Evolutionary conservation across 2,797 vertebrate genomes (phyloP), one percentile per base, ranked within the genome.

Genomic region (Rhinichthys osculus): DNA sequence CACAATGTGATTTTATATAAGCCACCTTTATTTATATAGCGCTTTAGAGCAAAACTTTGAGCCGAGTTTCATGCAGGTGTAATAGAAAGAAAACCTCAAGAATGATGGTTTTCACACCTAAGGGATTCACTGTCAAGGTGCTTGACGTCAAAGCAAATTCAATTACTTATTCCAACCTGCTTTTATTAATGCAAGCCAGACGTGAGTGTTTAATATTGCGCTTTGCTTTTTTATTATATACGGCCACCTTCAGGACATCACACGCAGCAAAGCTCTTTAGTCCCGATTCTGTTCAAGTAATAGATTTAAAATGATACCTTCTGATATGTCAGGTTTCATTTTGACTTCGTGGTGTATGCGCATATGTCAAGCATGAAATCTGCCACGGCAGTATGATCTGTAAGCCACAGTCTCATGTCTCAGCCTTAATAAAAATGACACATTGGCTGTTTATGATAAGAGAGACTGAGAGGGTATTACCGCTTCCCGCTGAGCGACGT

Each of bases 161-260:
- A 86, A 82, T 85, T 77, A 86, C 86, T 81, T 85, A 86, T 88
- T 87, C 79, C 88, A 89, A 86, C 86, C 84, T 50, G 52, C 86
- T 89, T 89, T 90, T 90, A 90, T 89, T 89, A 90, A 89, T 85
- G 80, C 79, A 86, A 85, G 84, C 74, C 84, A 83, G 88, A 83
- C 52, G 21, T 44, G 81, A 76, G n/a, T 64, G 57, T 79, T 86
- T 81, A 87, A 89, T 87, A 90, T 88, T 74, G 73, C 27, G 66
- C 86, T 82, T 81, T 82, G 82, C 64, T 78, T 88, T 50, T 90
- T 91, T 89, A 91, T 91, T 89, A 86, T 78, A 81, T 69, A 80
- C 70, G 50, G 62, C 78, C 74, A 78, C 64, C 84, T 85, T 84
- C 84, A 83, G 57, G 74, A 71, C 62, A 74, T 89, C 77, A 82